Evolutionary conservation across 1,140 invertebrate species (phyloP).

Genomic region (Battus philenor): DNA sequence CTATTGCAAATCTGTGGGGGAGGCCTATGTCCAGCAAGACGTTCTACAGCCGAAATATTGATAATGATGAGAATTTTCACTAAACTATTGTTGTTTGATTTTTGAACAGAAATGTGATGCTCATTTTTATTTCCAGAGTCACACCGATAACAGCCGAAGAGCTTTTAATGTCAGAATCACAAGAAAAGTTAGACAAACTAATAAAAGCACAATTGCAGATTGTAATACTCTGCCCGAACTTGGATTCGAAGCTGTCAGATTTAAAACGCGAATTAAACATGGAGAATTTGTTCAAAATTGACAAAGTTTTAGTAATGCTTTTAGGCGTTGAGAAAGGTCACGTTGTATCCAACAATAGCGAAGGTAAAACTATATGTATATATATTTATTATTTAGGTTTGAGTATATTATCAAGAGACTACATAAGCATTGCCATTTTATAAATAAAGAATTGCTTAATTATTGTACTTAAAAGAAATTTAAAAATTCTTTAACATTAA

Average conservation of each 20-base stretch:
- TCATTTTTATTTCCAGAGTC: slow-evolving; percentile 78
- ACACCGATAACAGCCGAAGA: slow-evolving; percentile 85
- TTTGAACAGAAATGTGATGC: no score
- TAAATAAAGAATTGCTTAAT: no score
- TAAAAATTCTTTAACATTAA: no score
- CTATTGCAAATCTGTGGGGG: no score
- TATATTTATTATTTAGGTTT: slow-evolving; percentile 9
- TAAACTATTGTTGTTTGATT: no score
- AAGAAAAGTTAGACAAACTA: slow-evolving; percentile 77
- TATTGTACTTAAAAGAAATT: no score
- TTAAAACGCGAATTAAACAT: slow-evolving; percentile 76
- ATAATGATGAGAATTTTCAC: no score
- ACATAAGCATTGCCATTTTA: no score
- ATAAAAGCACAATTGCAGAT: slow-evolving; percentile 83
- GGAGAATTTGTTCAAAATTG: slow-evolving; percentile 79
- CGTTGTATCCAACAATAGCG: slow-evolving; percentile 47
- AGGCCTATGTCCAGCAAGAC: no score
- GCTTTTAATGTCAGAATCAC: slow-evolving; percentile 74
- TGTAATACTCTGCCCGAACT: slow-evolving; percentile 85
- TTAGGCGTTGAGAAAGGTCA: slow-evolving; percentile 79
- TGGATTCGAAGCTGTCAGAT: slow-evolving; percentile 79
- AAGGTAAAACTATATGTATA: slow-evolving; percentile 55
- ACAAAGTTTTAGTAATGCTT: slow-evolving; percentile 86
- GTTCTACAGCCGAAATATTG: no score
- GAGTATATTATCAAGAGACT: no score